phyloP scores from a whole-genome alignment of 2,113 vertebrate genomes.

The Cyanoderma ruficeps region DNA sequence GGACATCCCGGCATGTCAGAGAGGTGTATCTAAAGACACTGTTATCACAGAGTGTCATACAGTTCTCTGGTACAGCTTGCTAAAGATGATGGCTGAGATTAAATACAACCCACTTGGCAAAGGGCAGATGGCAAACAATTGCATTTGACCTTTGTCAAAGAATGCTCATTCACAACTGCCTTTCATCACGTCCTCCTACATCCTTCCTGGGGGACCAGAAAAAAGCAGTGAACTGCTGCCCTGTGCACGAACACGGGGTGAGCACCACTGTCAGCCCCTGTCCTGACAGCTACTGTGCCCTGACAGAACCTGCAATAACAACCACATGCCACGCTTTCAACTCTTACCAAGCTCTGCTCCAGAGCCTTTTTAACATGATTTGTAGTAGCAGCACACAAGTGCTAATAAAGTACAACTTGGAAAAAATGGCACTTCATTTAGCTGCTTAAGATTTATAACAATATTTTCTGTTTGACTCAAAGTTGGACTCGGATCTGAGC shows the following conservation, averaged over 20 bases:
- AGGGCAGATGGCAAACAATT: constrained; percentile 63
- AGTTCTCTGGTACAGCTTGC: constrained; percentile 7
- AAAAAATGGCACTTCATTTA: neutral
- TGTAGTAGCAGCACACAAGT: neutral
- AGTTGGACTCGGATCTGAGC: neutral
- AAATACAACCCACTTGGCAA: constrained; percentile 44
- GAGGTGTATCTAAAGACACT: neutral
- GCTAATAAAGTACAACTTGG: neutral
- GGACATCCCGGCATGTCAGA: neutral
- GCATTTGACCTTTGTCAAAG: constrained; percentile 62
- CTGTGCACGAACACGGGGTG: neutral
- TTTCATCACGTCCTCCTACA: constrained; percentile 34
- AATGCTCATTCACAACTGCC: constrained; percentile 47
- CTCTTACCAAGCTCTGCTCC: constrained; percentile 1
- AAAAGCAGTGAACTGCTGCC: neutral
- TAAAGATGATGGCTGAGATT: constrained; percentile 57
- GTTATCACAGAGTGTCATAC: constrained; percentile 2
- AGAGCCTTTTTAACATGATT: neutral
- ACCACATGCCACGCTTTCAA: neutral
- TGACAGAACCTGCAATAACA: neutral
- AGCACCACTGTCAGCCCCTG: neutral
- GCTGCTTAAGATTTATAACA: neutral
- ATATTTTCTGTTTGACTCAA: neutral
- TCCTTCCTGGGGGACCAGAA: constrained; percentile 25
- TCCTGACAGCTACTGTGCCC: neutral